Evolutionary conservation across 2,888 invertebrate species (phyloP).

Genomic region (Elgonia sp.): DNA sequence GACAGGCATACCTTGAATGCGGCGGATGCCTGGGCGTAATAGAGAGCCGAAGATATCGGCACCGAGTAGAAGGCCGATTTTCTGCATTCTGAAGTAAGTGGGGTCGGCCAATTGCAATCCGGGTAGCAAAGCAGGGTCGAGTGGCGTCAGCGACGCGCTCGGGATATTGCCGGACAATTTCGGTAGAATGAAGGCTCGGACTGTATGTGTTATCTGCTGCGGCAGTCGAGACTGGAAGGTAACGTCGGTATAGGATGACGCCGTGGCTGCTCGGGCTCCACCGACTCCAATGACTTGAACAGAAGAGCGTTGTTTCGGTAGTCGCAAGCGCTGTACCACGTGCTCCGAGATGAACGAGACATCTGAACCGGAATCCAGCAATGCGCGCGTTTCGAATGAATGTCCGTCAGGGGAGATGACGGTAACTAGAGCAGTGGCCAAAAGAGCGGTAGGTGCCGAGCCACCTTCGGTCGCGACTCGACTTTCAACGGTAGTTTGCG

Average conservation of each 20-base stretch:
- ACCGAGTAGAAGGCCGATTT: constrained; percentile 9
- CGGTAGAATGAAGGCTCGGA: constrained; percentile 4
- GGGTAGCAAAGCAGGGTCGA: neutral
- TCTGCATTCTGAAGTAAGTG: neutral
- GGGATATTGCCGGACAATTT: constrained; percentile 8
- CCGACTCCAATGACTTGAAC: constrained; percentile 2
- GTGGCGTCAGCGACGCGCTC: neutral
- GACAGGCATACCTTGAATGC: neutral
- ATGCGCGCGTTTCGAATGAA: neutral
- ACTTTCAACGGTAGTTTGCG: no score
- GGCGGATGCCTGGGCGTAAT: neutral
- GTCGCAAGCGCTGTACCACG: neutral
- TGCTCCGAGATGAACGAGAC: constrained; percentile 1
- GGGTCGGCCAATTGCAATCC: constrained; percentile 14
- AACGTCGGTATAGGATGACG: neutral
- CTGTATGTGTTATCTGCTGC: no score
- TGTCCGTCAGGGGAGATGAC: neutral
- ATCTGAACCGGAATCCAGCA: constrained; percentile 19
- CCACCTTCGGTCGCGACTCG: no score
- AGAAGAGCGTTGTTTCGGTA: neutral
- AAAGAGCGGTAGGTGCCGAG: neutral
- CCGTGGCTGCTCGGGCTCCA: neutral
- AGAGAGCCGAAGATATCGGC: constrained; percentile 16
- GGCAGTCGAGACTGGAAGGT: neutral
- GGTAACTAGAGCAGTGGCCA: neutral